Conservation (phyloP, 2,113 vertebrate species). For the Loxodonta africana region DNA sequence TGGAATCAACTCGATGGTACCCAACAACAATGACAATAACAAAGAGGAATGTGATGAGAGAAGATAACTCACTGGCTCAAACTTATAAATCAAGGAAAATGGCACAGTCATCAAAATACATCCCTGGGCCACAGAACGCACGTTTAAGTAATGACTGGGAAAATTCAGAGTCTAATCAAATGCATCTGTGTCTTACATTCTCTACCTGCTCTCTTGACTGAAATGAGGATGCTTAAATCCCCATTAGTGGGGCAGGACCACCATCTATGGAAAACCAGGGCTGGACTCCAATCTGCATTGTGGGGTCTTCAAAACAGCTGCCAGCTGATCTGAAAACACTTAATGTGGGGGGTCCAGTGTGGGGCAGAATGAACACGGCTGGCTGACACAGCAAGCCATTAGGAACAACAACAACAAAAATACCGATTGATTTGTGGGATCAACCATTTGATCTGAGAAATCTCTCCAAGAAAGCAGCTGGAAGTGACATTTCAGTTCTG, state of each 20-base stretch:
- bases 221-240: slow-evolving; percentile 77
- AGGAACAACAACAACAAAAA: slow-evolving; percentile 45
- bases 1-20: not conserved
- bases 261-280: slow-evolving; percentile 58
- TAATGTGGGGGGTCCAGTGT: not conserved
- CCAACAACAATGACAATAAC: not conserved
- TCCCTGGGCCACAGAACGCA: slow-evolving; percentile 20
- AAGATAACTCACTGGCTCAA: not conserved
- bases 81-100: not conserved
- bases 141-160: slow-evolving; percentile 35
- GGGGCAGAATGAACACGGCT: slow-evolving; percentile 67
- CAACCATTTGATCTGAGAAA: slow-evolving; percentile 72
- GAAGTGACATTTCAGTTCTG: slow-evolving; percentile 69
- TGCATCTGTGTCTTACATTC: slow-evolving; percentile 58
- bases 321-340: slow-evolving; percentile 62
- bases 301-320: slow-evolving; percentile 20
- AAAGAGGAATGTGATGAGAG: not conserved
- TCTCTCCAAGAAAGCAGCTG: slow-evolving; percentile 35
- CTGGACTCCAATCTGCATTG: slow-evolving; percentile 67
- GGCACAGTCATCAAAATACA: not conserved
- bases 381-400: slow-evolving; percentile 63
- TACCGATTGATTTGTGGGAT: slow-evolving; percentile 38
- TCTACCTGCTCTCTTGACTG: slow-evolving; percentile 75
- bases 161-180: slow-evolving; percentile 64
- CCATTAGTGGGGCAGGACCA: slow-evolving; percentile 62